These are phyloP conservation scores for Strongylocentrotus purpuratus DNA, from an alignment of 35 echinoderm and acorn worm genomes.

Conservation along the genomic window DNA sequence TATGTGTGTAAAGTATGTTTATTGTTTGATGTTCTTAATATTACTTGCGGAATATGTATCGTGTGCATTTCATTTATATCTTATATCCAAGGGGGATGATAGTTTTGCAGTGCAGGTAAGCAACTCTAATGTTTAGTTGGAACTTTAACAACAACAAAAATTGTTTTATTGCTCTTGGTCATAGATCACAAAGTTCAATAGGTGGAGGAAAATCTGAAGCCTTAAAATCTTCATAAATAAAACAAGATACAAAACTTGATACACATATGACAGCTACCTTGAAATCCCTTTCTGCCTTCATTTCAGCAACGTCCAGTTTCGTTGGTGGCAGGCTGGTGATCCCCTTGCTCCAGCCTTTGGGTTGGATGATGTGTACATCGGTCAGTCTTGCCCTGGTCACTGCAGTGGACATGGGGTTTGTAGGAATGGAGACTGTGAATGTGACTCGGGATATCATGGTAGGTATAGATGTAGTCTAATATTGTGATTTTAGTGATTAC, in stretches of 20 bases:
- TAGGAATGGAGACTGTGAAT: slow-evolving; percentile 67
- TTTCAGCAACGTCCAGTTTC: slow-evolving; percentile 79
- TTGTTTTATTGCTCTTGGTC: neutral
- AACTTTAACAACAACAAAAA: too few relatives aligned
- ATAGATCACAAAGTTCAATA: neutral
- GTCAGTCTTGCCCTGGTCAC: slow-evolving; percentile 64
- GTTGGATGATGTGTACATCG: slow-evolving; percentile 83
- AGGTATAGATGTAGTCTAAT: neutral
- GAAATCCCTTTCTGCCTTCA: neutral
- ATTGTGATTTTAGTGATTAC: too few relatives aligned
- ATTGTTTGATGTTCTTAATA: too few relatives aligned
- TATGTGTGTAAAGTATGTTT: too few relatives aligned
- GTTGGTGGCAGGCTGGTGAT: slow-evolving; percentile 80
- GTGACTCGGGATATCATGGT: slow-evolving; percentile 88
- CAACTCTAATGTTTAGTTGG: too few relatives aligned
- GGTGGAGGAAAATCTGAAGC: neutral
- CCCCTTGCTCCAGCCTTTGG: slow-evolving; percentile 73
- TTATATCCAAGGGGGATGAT: too few relatives aligned
- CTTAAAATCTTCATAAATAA: neutral
- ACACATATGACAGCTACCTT: neutral
- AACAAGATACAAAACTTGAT: too few relatives aligned
- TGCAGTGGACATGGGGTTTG: slow-evolving; percentile 94
- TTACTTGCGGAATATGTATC: too few relatives aligned
- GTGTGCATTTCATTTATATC: too few relatives aligned
- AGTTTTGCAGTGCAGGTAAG: too few relatives aligned